phyloP scores from a whole-genome alignment of 1,140 invertebrate genomes.

The Drosophila erecta region DNA sequence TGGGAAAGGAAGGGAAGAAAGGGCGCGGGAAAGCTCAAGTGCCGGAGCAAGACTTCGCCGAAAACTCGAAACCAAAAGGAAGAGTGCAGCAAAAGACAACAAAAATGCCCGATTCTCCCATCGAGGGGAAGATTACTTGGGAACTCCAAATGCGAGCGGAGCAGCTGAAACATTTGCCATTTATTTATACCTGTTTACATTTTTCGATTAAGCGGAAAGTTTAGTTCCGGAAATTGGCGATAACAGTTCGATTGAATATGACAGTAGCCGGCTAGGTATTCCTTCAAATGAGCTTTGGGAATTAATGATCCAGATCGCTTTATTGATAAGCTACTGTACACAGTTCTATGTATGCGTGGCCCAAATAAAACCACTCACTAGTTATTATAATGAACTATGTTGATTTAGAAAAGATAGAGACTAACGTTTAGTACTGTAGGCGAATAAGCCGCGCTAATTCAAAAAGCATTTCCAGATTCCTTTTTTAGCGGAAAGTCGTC shows the following conservation, averaged over 20 bases:
- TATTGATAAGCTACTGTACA: too few relatives aligned
- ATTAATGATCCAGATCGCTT: too few relatives aligned
- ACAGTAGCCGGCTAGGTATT: background rate
- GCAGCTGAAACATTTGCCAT: conserved; percentile 7
- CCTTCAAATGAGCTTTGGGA: too few relatives aligned
- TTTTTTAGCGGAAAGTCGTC: conserved; percentile 9
- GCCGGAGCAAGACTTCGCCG: conserved; percentile 8
- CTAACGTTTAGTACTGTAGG: too few relatives aligned
- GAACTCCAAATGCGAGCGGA: background rate
- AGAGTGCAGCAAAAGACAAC: background rate
- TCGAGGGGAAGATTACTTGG: too few relatives aligned
- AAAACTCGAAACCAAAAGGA: conserved; percentile 18
- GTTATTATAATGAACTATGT: too few relatives aligned
- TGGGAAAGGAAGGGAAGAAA: background rate
- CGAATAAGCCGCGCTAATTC: background rate
- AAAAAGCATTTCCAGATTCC: background rate
- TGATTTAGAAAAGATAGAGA: too few relatives aligned
- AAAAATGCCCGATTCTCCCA: background rate
- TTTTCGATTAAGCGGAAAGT: conserved; percentile 26
- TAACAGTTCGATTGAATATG: background rate
- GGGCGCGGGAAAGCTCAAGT: background rate
- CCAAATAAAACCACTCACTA: too few relatives aligned
- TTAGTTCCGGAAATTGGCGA: background rate
- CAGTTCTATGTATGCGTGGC: too few relatives aligned
- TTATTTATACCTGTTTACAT: conserved; percentile 16